Evolutionary conservation across 2,888 invertebrate species (phyloP).

Genomic region (Clostera curtula): DNA sequence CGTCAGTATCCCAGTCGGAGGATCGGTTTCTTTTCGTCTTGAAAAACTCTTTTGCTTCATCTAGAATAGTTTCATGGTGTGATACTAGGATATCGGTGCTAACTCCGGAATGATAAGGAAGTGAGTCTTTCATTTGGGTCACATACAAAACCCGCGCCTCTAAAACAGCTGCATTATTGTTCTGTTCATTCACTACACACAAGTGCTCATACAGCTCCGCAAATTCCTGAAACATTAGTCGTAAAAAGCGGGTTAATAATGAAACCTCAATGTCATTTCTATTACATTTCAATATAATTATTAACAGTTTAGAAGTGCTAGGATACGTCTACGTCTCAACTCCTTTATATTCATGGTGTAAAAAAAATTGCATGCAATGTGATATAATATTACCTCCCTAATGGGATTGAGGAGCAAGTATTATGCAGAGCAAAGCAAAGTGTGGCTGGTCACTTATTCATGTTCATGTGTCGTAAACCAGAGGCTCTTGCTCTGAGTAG

Average conservation of each 20-base stretch:
- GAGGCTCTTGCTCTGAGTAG: too few relatives aligned
- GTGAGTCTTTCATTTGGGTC: slow-evolving; percentile 1
- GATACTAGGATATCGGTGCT: slow-evolving; percentile 2
- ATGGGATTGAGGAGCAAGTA: too few relatives aligned
- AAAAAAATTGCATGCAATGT: too few relatives aligned
- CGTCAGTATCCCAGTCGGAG: slow-evolving; percentile 2
- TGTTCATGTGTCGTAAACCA: too few relatives aligned
- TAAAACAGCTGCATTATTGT: slow-evolving; percentile 5
- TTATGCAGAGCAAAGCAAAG: too few relatives aligned
- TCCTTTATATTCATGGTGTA: too few relatives aligned
- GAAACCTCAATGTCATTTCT: background rate
- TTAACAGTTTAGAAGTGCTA: too few relatives aligned
- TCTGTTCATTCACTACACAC: slow-evolving; percentile 7
- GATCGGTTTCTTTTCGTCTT: slow-evolving; percentile 6
- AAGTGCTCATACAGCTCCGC: slow-evolving; percentile 4
- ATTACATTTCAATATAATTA: too few relatives aligned
- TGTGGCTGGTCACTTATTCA: too few relatives aligned
- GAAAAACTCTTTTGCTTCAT: slow-evolving; percentile 6
- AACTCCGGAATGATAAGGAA: slow-evolving; percentile 2
- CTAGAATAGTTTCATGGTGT: slow-evolving; percentile 1
- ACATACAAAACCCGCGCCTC: slow-evolving; percentile 7
- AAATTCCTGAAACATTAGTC: slow-evolving; percentile 3
- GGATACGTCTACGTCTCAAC: too few relatives aligned
- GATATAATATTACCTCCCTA: too few relatives aligned
- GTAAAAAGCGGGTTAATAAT: background rate